A percentile compares a stretch with the other conserved stretches of the same genome.
Conservation (phyloP, 2,888 invertebrate species). For the Oscheius myriophilus region DNA sequence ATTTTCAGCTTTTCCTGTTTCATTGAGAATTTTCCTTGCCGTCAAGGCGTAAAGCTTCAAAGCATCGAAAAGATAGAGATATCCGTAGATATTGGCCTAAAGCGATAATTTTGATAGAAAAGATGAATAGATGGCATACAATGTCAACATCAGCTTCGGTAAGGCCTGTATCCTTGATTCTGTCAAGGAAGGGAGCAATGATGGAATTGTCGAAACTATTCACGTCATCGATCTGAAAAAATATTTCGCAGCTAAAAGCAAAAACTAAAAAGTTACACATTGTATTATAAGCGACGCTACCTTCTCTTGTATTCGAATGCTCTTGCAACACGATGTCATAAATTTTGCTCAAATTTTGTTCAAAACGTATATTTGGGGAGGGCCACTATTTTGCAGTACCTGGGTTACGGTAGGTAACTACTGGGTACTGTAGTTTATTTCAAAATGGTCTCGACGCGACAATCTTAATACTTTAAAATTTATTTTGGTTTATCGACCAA, state of each 20-base stretch:
- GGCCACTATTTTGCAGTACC: no score
- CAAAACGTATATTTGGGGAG: no score
- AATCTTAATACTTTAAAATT: no score
- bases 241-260: background rate
- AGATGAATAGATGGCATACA: constrained; percentile 1
- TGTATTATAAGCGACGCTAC: no score
- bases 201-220: constrained; percentile 59
- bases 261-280: no score
- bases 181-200: constrained; percentile 50
- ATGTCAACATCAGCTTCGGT: constrained; percentile 52
- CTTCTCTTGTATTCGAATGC: no score
- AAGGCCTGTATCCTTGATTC: constrained; percentile 51
- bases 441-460: no score
- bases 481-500: no score
- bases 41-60: constrained; percentile 62
- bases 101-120: background rate
- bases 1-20: constrained; percentile 51
- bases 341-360: no score
- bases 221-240: constrained; percentile 53
- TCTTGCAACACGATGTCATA: no score
- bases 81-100: constrained; percentile 56
- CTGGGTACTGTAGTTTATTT: no score
- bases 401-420: no score
- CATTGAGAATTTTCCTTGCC: constrained; percentile 57
- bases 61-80: constrained; percentile 56